Percentiles rank a stretch among this genome's conserved stretches.
Conservation (phyloP, 1,140 invertebrate genomes). For the Euura saliciscinereae region DNA sequence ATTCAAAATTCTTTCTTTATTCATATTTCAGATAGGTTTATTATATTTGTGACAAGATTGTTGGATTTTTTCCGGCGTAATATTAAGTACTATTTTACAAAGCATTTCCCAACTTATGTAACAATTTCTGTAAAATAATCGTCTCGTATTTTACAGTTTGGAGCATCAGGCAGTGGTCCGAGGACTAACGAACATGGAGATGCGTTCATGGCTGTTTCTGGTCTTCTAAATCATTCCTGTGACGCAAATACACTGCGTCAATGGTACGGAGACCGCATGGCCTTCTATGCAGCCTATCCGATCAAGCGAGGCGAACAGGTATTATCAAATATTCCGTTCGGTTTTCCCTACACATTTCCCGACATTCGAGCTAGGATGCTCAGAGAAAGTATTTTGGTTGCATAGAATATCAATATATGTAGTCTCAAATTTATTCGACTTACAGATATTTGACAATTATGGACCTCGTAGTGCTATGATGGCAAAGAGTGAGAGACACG, state of each 20-base stretch:
- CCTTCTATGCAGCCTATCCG: neutral
- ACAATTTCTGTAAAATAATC: neutral
- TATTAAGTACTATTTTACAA: neutral
- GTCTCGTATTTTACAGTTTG: neutral
- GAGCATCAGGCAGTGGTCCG: neutral
- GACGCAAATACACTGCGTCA: neutral
- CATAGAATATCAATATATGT: neutral
- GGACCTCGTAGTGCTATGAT: conserved; percentile 37
- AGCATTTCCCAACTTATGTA: neutral
- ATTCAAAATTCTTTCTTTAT: neutral
- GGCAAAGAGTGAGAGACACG: conserved; percentile 33
- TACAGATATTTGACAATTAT: conserved; percentile 51
- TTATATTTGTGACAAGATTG: neutral
- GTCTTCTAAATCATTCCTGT: neutral
- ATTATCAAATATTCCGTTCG: neutral
- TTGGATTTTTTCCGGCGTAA: neutral
- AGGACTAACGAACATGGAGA: neutral
- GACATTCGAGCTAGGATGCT: neutral
- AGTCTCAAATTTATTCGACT: neutral
- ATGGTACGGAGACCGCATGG: neutral
- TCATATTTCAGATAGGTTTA: neutral
- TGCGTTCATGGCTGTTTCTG: neutral
- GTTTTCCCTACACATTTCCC: neutral
- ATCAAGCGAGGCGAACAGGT: conserved; percentile 60
- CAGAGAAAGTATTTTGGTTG: neutral